Conservation (phyloP, 2,888 invertebrate genomes). For the Oligia latruncula region DNA sequence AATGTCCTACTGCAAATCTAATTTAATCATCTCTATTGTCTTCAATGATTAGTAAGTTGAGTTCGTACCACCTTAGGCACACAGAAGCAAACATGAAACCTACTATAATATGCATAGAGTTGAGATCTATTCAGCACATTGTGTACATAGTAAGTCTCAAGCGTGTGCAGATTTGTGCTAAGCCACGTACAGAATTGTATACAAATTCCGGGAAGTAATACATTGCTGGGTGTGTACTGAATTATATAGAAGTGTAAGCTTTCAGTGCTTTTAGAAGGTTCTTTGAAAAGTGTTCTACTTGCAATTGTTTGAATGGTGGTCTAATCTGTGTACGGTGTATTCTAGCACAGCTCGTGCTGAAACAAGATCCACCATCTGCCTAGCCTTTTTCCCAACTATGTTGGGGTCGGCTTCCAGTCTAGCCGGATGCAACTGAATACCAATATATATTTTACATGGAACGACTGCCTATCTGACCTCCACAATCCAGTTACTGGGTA, state of each 20-base stretch:
- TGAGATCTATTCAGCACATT: constrained; percentile 24
- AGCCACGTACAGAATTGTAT: constrained; percentile 30
- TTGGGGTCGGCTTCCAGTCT: too few relatives aligned
- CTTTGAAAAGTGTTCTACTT: constrained; percentile 22
- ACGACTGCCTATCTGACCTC: too few relatives aligned
- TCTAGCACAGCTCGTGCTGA: neutral
- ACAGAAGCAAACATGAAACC: constrained; percentile 30
- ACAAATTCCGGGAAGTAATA: constrained; percentile 28
- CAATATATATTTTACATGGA: too few relatives aligned
- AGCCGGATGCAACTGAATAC: too few relatives aligned
- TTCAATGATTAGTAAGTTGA: constrained; percentile 14
- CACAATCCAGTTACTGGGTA: too few relatives aligned
- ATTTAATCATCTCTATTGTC: neutral
- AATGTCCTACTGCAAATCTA: neutral
- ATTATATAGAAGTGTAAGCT: constrained; percentile 25
- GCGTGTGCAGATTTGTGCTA: constrained; percentile 49
- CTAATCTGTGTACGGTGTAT: neutral
- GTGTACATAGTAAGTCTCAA: neutral
- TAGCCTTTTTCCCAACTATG: too few relatives aligned
- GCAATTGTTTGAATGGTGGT: constrained; percentile 14
- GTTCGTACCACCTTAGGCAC: neutral
- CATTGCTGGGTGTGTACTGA: constrained; percentile 15
- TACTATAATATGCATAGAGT: constrained; percentile 27
- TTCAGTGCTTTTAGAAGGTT: constrained; percentile 19
- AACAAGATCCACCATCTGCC: too few relatives aligned